Percentiles rank a stretch among this genome's conserved stretches.
Evolutionary conservation across 2,888 invertebrate species (phyloP).

Genomic region (Chloroclysta siterata): DNA sequence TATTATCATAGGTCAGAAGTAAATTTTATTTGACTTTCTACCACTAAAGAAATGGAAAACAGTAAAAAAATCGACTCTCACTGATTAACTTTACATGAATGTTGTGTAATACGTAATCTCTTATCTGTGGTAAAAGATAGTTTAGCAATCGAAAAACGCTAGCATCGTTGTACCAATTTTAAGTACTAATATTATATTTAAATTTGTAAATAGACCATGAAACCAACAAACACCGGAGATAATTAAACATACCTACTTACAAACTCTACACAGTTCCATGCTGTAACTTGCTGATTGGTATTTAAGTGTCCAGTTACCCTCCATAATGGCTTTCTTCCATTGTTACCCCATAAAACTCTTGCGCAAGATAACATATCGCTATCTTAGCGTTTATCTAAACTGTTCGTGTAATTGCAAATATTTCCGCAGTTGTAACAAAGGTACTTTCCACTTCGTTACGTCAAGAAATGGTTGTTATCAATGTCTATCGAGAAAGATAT

Average conservation of each 20-base stretch:
- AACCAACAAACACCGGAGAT: too few relatives aligned
- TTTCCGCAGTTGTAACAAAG: slow-evolving; percentile 29
- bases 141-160: too few relatives aligned
- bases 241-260: too few relatives aligned
- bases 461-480: slow-evolving; percentile 21
- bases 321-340: slow-evolving; percentile 45
- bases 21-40: slow-evolving; percentile 19
- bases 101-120: too few relatives aligned
- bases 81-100: background rate
- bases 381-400: slow-evolving; percentile 34
- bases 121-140: too few relatives aligned
- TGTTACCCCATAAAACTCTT: slow-evolving; percentile 43
- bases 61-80: background rate
- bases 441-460: slow-evolving; percentile 34
- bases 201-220: too few relatives aligned
- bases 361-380: slow-evolving; percentile 37
- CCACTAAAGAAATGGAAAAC: background rate
- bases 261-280: too few relatives aligned
- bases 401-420: slow-evolving; percentile 37
- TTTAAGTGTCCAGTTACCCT: slow-evolving; percentile 5
- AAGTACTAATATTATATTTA: too few relatives aligned
- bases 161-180: too few relatives aligned
- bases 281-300: background rate
- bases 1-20: slow-evolving; percentile 11
- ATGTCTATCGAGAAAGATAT: slow-evolving; percentile 7